Evolutionary conservation across 2,113 vertebrate genomes (phyloP), one percentile per base, ranked within the genome.

Genomic region (Pimephales promelas): DNA sequence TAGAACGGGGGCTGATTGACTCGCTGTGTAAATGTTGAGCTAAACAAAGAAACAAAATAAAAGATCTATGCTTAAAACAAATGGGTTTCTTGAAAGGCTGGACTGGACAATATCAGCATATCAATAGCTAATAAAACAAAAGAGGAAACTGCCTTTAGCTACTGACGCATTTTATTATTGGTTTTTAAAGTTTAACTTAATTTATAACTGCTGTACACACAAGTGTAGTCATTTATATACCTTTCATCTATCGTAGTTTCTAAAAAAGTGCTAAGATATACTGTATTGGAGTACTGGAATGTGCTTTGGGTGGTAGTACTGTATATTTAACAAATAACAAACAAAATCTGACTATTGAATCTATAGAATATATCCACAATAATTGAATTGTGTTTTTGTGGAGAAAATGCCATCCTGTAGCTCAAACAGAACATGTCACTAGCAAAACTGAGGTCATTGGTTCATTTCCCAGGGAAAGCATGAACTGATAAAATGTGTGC

Each of bases 111-210:
- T 49, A 64, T 79, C 36, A 31, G n/a, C 62, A 45, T 64, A 79
- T 47, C 40, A 43, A 59, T 40, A 70, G 20, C 20, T 6, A 79
- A 62, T 79, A 79, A 64, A 79, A 62, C 16, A 79, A 40, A 62
- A 22, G 56, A 47, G 28, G n/a, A 56, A 36, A 56, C 28, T 36
- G 18, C 20, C 1, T 26, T 24, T 26, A n/a, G n/a, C n/a, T n/a
- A 43, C 34, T 11, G 24, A 62, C 20, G 36, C 34, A 62, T 79
- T 59, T 78, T 56, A 36, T 79, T 79, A 43, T n/a, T n/a, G 28
- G n/a, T 47, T 56, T 40, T 76, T 76, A 13, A 77, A 57, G 52
- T 40, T 77, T 4, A 56, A 24, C 22, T 77, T 31, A 54, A 20
- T 77, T 11, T 77, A 5, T 31, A 77, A 61, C 56, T 59, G 56